Evolutionary conservation across 2,113 vertebrate species (phyloP), one percentile per base, ranked within the genome.

Genomic region (Phaethon lepturus): DNA sequence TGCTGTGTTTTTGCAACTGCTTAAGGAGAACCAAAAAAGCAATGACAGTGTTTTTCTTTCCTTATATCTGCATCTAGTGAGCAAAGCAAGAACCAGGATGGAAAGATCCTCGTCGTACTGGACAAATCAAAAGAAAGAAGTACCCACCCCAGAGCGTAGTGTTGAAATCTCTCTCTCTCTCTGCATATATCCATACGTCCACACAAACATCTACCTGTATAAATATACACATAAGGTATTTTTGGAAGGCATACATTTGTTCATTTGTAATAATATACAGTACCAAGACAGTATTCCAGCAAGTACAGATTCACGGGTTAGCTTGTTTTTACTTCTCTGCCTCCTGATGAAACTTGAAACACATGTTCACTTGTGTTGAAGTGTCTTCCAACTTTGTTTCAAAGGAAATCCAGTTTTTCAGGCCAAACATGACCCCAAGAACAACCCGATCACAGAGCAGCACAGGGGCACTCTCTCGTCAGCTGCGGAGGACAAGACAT

Each of bases 221-320:
- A 95, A 96, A 92, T 95, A 94, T 31, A 81, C 73, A 86, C 29
- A 29, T 29, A 73, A 91, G 76, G 68, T 71, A 58, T 94, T 94
- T 96, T 69, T 92, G 76, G 42, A 80, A 87, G 84, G 69, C 42
- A 73, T 60, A 23, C 28, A 26, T 86, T 85, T 47, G 14, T 82
- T 83, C 44, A 67, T 72, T 93, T 97, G 56, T 84, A 95, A 94
- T 84, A 96, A 98, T 91, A 89, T 56, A 89, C 87, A 94, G 25
- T 31, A 63, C 69, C 17, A 60, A 73, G 75, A 79, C 1, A 6
- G 69, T 64, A 67, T 90, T 86, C 73, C 71, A 72, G 50, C 66
- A 90, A 86, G 56, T 55, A 71, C 17, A 35, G 42, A 80, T 79
- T 73, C 69, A 66, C 8, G 16, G 33, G 31, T 93, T 83, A 68